phyloP scores from a whole-genome alignment of 2,888 invertebrate genomes.

The Pseudococcus viburni region DNA sequence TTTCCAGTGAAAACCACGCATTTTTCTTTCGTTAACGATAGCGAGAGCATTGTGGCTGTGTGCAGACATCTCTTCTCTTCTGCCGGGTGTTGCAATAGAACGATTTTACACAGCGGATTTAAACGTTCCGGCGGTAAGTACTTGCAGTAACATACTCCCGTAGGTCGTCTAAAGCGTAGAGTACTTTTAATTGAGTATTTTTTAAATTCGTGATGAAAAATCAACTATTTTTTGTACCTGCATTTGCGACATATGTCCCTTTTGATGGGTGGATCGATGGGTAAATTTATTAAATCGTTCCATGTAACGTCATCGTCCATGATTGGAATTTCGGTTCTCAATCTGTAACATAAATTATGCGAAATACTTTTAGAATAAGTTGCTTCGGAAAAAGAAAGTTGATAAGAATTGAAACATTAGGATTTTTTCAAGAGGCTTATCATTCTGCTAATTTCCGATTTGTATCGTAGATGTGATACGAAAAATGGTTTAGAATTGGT shows the following conservation, averaged over 20 bases:
- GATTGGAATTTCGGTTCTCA: neutral
- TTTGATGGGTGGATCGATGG: conserved; percentile 83
- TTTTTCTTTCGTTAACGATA: conserved; percentile 81
- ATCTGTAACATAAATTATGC: neutral
- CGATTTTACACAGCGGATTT: conserved; percentile 79
- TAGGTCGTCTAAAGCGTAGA: conserved; percentile 79
- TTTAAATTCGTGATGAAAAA: neutral
- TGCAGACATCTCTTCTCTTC: conserved; percentile 91
- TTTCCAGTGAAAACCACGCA: conserved; percentile 88
- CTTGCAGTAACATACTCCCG: conserved; percentile 91
- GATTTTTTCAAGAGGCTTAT: neutral
- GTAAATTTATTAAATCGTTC: conserved; percentile 82
- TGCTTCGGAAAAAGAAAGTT: neutral
- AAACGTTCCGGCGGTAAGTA: conserved; percentile 83
- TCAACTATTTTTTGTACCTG: conserved; percentile 75
- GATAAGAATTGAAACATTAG: neutral
- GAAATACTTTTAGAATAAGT: neutral
- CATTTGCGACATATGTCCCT: conserved; percentile 81
- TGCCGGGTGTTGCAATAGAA: conserved; percentile 92
- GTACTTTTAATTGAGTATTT: conserved; percentile 32
- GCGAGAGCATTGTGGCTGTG: conserved; percentile 90
- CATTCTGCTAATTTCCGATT: neutral
- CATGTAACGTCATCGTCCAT: conserved; percentile 72
- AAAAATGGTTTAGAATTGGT: neutral
- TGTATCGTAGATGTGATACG: neutral